Conservation (phyloP, 2,888 invertebrate genomes). For the Onthophagus sagittarius region DNA sequence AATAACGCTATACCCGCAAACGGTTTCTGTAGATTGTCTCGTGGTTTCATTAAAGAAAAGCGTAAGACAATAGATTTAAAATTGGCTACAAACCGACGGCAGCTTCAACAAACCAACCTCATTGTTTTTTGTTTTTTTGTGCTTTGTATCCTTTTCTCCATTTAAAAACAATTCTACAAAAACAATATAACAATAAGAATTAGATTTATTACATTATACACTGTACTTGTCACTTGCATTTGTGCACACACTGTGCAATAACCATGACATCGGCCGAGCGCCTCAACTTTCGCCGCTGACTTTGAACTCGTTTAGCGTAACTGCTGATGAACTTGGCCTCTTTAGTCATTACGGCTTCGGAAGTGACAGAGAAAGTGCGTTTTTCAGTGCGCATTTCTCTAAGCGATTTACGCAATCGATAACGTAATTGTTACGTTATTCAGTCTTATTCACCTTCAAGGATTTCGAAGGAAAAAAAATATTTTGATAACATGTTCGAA, state of each 20-base stretch:
- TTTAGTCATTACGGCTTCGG: constrained; percentile 28
- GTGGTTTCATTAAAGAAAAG: too few relatives aligned
- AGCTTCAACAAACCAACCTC: too few relatives aligned
- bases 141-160: too few relatives aligned
- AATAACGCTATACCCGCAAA: too few relatives aligned
- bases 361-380: constrained; percentile 29
- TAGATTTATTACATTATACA: neutral
- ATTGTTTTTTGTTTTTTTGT: too few relatives aligned
- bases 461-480: neutral
- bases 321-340: constrained; percentile 36
- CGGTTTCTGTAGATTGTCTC: too few relatives aligned
- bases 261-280: constrained; percentile 6
- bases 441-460: neutral
- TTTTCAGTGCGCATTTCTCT: constrained; percentile 1
- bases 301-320: constrained; percentile 36
- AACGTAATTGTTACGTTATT: neutral
- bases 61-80: too few relatives aligned
- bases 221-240: neutral
- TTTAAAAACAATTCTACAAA: too few relatives aligned
- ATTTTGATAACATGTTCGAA: neutral
- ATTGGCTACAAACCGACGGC: too few relatives aligned
- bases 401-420: constrained; percentile 4
- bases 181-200: neutral
- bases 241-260: neutral
- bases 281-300: constrained; percentile 34